These are phyloP conservation scores for Ranitomeya imitator DNA, from an alignment of 2,113 vertebrate genomes.

Conservation along the genomic window DNA sequence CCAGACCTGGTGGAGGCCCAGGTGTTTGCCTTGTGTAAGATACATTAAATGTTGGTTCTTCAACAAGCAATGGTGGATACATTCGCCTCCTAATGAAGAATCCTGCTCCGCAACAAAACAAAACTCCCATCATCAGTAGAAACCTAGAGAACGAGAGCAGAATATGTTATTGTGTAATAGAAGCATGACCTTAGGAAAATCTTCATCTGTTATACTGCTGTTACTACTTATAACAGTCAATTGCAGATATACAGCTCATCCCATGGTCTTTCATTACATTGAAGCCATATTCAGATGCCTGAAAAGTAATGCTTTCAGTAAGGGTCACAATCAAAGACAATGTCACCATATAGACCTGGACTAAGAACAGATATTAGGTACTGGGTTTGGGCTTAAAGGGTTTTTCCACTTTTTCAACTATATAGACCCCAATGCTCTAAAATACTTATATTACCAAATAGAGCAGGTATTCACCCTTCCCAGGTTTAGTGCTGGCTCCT, in stretches of 20 bases:
- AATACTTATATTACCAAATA: no score
- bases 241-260: neutral
- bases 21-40: constrained; percentile 91
- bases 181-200: neutral
- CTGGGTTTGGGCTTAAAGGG: neutral
- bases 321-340: neutral
- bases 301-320: neutral
- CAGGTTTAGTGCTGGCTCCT: no score
- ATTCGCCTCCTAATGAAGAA: constrained; percentile 94
- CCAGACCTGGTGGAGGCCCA: constrained; percentile 80
- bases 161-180: neutral
- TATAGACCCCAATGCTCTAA: no score
- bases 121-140: constrained; percentile 95
- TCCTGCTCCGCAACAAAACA: constrained; percentile 95
- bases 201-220: neutral
- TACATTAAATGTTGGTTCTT: constrained; percentile 92
- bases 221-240: neutral
- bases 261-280: neutral
- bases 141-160: constrained; percentile 76
- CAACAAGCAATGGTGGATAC: constrained; percentile 88
- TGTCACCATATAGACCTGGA: neutral
- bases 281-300: neutral
- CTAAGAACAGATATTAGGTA: neutral
- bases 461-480: no score
- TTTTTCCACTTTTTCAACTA: no score